Base-by-base conservation (phyloP, 2,797 vertebrate genomes). In the Sylvia borin region DNA sequence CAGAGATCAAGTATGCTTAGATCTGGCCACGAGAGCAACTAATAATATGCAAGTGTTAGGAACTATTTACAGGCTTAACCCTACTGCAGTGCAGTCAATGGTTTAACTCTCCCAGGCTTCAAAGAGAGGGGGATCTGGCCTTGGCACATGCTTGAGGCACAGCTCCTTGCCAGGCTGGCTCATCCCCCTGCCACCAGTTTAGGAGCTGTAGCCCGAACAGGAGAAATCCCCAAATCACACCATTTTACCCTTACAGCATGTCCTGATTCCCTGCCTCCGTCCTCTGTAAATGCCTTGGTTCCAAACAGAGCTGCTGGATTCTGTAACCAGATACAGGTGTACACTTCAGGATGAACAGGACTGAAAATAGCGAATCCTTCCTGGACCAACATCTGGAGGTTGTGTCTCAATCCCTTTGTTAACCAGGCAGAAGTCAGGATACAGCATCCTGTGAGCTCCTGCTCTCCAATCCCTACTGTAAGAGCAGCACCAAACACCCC, bases 1-100 rank as follows among this genome's bases (percentile, higher is more conserved):
- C 81, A n/a, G 76, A 95, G 95, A 97, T 90, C 95, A 92, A 93
- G 92, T 57, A 90, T 70, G 88, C 95, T 96, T 73, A 96, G 85
- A 88, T 93, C 87, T 93, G 80, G 80, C 90, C 73, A 70, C 45
- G 45, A 95, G 85, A 88, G 80, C 73, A 95, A 62, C 88, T 89
- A 79, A 92, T 88, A 90, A 93, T 67, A 92, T 67, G 82, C 94
- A 85, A 94, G 92, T 26, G 67, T 88, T 81, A 88, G 9, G 50
- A 95, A 73, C 92, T 97, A 94, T 93, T 95, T 86, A 73, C 91
- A 86, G 93, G 60, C 87, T 88, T 68, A 88, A 73, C 82, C 73
- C 87, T 80, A 80, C 55, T 88, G 83, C 93, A 95, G 13, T 11
- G 64, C 78, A 96, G 73, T n/a, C 83, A 76, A 91, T 66, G 64